These are phyloP conservation scores for Hirtodrosophila alboralis DNA, from an alignment of 2,888 invertebrate genomes.

Conservation along the genomic window DNA sequence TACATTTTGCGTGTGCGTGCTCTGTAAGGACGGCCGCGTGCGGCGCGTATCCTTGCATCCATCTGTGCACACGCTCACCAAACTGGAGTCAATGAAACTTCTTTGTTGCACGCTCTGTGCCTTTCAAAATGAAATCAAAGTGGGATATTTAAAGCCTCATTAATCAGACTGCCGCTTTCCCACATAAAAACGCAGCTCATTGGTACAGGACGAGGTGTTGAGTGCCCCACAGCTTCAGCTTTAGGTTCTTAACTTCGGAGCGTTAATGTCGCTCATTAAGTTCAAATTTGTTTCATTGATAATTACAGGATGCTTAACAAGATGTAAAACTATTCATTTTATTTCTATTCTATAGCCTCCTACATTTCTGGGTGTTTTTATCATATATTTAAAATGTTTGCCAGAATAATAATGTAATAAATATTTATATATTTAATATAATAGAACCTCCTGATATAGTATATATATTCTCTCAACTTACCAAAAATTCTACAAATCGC, in stretches of 20 bases:
- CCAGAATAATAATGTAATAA: no score
- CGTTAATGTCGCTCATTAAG: conserved; percentile 76
- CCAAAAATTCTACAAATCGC: no score
- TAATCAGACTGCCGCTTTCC: conserved; percentile 73
- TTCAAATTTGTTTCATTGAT: conserved; percentile 75
- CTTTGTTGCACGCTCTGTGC: conserved; percentile 68
- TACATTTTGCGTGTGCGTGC: conserved; percentile 47
- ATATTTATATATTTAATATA: no score
- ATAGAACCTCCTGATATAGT: no score
- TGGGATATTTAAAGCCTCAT: conserved; percentile 83
- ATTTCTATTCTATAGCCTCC: not conserved
- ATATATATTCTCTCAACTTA: no score
- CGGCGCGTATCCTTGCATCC: conserved; percentile 26
- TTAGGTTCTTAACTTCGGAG: conserved; percentile 26
- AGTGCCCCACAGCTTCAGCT: conserved; percentile 32
- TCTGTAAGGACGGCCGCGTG: conserved; percentile 29
- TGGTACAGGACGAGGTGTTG: conserved; percentile 30
- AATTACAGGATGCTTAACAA: conserved; percentile 50
- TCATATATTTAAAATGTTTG: no score
- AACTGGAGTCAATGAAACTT: conserved; percentile 79
- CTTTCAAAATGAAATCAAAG: conserved; percentile 82
- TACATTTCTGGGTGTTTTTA: no score
- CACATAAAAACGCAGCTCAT: conserved; percentile 26
- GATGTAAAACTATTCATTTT: not conserved
- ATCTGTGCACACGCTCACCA: conserved; percentile 29